Evolutionary conservation across 2,797 vertebrate genomes (phyloP), one percentile per base, ranked within the genome.

Genomic region (Gymnoscopelus microlampas): DNA sequence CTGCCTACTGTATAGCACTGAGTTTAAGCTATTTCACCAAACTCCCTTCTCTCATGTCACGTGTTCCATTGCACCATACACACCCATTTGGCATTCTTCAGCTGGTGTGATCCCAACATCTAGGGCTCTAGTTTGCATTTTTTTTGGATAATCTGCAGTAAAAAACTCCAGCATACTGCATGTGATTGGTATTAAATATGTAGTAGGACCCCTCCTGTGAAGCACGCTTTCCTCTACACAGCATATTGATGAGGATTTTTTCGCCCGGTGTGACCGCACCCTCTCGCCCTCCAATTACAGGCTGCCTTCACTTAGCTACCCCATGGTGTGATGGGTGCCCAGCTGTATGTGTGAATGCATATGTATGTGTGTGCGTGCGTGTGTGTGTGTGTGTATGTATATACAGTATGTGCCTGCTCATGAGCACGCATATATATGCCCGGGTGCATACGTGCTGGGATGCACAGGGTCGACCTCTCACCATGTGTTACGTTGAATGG

Each of bases 401-500:
- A 4, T 29, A 29, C 26, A 29, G 26, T 4, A 29, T 4, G 15
- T 14, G 10, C 15, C 26, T 29, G 26, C 26, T 29, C 49, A 26
- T 62, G 23, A 50, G 49, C 14, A 24, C 32, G 57, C 35, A 5
- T 60, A n/a, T 50, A 5, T 60, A n/a, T 50, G 29, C 32, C 50
- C 4, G 64, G 53, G 55, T 53, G 13, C 19, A 54, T 56, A 48
- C 10, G 19, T 3, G 64, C 63, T 65, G 59, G 58, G 70, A 66
- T 57, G 72, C 74, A 65, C 71, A 68, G 63, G 57, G 63, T 86
- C 8, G 13, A 48, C 74, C 66, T 26, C 53, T 60, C 63, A 66
- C 77, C 76, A 64, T 74, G 83, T 80, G 80, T 62, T 74, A 70
- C 59, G 60, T 76, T 70, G 79, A 85, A 83, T 69, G 79, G 90